Evolutionary conservation across 2,888 invertebrate species (phyloP), one percentile per base, ranked within the genome.

Genomic region (Drosophila cognata): DNA sequence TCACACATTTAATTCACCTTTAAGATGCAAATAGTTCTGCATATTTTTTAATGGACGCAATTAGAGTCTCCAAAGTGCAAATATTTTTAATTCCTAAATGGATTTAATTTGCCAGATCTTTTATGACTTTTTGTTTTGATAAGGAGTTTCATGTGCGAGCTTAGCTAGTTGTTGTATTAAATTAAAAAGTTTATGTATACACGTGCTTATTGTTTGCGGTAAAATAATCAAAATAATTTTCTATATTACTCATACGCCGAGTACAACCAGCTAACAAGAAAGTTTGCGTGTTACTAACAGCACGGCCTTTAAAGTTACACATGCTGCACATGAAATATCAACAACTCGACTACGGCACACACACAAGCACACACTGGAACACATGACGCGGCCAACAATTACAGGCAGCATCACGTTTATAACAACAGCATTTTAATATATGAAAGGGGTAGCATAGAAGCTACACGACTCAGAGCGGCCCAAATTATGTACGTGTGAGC

Each of bases 381-480:
- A 68, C 48, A 55, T 58, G 50, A 46, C 58, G n/a, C 60, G 63
- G 75, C 74, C 71, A 76, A 75, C 87, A 84, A 83, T 84, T 84
- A 73, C 68, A 73, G 68, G 56, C 66, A 58, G 66, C 82, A 71
- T 79, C 84, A 84, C 84, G 85, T 85, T 83, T 79, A 58, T 61
- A 67, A 71, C 74, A 84, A 77, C 79, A 86, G 68, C 75, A 79
- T 81, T 84, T 84, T 86, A 81, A 82, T 82, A 86, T 70, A 78
- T 70, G 65, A 71, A 69, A 71, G 76, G 72, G 76, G 71, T 60
- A 66, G 66, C 59, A 50, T 66, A 33, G 55, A 25, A 48, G 56
- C 56, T 11, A 28, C 53, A 51, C 13, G 18, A 21, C 31, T 16
- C 16, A 4, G 36, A 48, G 46, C 58, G 31, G 25, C 65, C 70